Evolutionary conservation across 1,140 invertebrate genomes (phyloP).

Genomic region (Heliconius eleuchia): DNA sequence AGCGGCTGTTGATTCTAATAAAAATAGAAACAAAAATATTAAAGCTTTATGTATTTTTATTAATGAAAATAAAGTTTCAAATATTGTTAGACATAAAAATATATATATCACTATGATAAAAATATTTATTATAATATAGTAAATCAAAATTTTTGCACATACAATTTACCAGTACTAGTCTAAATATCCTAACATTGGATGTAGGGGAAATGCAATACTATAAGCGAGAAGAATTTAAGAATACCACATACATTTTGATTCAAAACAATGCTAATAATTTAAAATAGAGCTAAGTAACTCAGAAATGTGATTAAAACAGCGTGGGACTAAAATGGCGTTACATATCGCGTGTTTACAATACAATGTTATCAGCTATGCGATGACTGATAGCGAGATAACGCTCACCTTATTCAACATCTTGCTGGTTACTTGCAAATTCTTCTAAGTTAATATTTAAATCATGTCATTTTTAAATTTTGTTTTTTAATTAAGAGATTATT

Average conservation of each 20-base stretch:
- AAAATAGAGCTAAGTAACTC: background rate
- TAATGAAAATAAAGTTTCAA: too few relatives aligned
- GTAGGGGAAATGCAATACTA: too few relatives aligned
- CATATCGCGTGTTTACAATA: slow-evolving; percentile 53
- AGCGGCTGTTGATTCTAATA: slow-evolving; percentile 71
- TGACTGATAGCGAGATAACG: slow-evolving; percentile 50
- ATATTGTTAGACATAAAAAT: background rate
- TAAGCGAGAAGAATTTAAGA: background rate
- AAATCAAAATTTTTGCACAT: too few relatives aligned
- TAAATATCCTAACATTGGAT: too few relatives aligned
- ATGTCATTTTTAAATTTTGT: background rate
- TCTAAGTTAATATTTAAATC: background rate
- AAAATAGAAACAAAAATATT: background rate
- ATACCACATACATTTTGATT: background rate
- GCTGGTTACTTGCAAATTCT: background rate
- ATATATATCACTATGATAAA: too few relatives aligned
- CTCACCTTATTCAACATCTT: slow-evolving; percentile 8
- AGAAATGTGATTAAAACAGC: slow-evolving; percentile 13
- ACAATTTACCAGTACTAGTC: too few relatives aligned
- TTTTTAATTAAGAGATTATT: too few relatives aligned
- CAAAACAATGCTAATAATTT: background rate
- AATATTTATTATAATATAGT: too few relatives aligned
- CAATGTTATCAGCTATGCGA: slow-evolving; percentile 57
- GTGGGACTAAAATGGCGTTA: slow-evolving; percentile 26
- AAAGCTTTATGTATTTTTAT: background rate